These are phyloP conservation scores for Lonchura striata DNA, from an alignment of 2,113 vertebrate genomes.

Conservation along the genomic window DNA sequence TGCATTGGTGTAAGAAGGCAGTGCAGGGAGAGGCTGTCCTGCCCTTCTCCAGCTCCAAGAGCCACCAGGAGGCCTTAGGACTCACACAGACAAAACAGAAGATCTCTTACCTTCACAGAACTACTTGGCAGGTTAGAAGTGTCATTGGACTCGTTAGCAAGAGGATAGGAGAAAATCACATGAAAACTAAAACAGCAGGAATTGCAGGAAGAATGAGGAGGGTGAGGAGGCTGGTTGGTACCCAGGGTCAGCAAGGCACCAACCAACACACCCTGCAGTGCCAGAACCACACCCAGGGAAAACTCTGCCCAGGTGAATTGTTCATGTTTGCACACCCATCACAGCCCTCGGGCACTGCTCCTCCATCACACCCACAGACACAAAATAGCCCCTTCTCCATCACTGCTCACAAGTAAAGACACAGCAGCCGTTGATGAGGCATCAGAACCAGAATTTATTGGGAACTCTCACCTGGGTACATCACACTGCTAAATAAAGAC, in stretches of 20 bases:
- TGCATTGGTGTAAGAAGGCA: neutral
- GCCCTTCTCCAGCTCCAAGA: slow-evolving; percentile 15
- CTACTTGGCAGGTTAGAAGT: slow-evolving; percentile 75
- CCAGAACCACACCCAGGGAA: neutral
- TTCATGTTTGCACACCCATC: fast-evolving
- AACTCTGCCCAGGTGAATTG: neutral
- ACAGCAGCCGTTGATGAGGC: slow-evolving; percentile 22
- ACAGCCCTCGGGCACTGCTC: neutral
- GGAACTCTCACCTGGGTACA: slow-evolving; percentile 48
- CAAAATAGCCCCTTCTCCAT: fast-evolving
- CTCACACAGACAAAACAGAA: slow-evolving; percentile 75
- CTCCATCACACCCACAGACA: fast-evolving
- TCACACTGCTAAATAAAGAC: slow-evolving; percentile 43
- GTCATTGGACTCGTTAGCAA: slow-evolving; percentile 78
- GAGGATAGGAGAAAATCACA: slow-evolving; percentile 75
- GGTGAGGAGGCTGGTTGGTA: neutral
- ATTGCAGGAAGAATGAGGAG: slow-evolving; percentile 15
- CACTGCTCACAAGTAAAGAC: slow-evolving; percentile 43
- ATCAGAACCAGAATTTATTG: slow-evolving; percentile 72
- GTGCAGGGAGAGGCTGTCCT: neutral
- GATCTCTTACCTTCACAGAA: slow-evolving; percentile 80
- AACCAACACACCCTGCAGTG: neutral
- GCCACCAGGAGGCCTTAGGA: slow-evolving; percentile 15
- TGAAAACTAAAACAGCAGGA: slow-evolving; percentile 69
- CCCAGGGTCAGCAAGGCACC: neutral